Conservation (phyloP, 2,797 vertebrate species). For the Halcyon smyrnensis region DNA sequence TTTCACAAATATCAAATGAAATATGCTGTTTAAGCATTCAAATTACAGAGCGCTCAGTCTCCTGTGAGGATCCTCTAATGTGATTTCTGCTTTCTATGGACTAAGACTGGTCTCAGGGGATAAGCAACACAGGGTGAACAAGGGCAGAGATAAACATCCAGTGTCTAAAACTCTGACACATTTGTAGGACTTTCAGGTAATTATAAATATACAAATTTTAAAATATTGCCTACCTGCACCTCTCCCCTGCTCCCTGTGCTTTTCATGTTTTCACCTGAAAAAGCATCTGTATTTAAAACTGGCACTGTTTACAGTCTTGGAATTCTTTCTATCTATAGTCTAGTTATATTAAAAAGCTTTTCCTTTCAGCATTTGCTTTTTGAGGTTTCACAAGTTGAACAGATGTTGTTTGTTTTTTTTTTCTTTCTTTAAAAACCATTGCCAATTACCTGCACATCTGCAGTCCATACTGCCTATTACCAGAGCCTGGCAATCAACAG, state of each 20-base stretch:
- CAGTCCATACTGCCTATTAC: not conserved
- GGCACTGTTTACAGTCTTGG: not conserved
- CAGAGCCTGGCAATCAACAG: not conserved
- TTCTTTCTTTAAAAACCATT: not conserved
- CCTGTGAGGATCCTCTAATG: not conserved
- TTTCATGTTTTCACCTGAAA: not conserved
- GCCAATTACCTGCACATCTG: not conserved
- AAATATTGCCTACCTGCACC: not conserved
- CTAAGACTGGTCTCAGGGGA: not conserved
- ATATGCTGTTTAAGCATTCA: not conserved
- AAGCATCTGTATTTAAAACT: not conserved
- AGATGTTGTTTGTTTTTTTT: not conserved
- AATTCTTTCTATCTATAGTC: not conserved
- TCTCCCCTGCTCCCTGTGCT: not conserved
- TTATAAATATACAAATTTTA: not conserved
- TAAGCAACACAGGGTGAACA: not conserved
- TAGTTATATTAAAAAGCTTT: not conserved
- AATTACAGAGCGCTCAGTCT: not conserved
- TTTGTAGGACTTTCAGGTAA: not conserved
- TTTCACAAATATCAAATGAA: not conserved
- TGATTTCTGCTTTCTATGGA: not conserved
- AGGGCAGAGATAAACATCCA: not conserved
- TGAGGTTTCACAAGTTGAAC: not conserved
- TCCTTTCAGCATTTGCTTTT: not conserved
- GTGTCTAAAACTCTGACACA: not conserved